A percentile compares a stretch with the other conserved stretches of the same genome.
Conservation (phyloP, 2,113 vertebrate species). For the Mus musculus region DNA sequence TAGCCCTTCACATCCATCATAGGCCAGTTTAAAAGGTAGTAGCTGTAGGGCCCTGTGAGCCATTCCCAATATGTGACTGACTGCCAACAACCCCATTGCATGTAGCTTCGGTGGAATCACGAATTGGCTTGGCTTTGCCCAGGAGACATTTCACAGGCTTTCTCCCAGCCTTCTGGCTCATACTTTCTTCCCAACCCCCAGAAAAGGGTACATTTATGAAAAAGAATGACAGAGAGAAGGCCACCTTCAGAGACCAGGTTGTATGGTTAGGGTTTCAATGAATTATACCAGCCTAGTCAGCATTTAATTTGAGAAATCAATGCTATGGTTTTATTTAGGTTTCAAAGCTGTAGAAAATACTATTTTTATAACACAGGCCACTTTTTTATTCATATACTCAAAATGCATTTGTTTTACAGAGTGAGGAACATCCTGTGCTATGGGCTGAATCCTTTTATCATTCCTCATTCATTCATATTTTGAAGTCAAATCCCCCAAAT, state of each 20-base stretch:
- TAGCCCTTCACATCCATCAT: background rate
- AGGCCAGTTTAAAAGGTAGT: background rate
- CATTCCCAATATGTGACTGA: background rate
- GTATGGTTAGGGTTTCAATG: background rate
- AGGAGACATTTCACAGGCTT: background rate
- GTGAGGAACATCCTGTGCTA: background rate
- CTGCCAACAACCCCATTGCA: too few relatives aligned
- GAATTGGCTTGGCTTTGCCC: too few relatives aligned
- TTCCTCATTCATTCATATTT: background rate
- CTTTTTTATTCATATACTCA: constrained; percentile 21
- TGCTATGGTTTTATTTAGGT: constrained; percentile 38
- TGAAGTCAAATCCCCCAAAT: background rate
- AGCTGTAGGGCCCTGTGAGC: background rate
- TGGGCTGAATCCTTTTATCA: background rate
- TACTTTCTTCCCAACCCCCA: background rate
- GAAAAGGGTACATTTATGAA: constrained; percentile 11
- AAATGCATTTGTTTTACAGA: constrained; percentile 49
- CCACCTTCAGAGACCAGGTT: background rate
- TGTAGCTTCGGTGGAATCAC: background rate
- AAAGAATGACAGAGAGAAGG: background rate
- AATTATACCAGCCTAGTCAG: background rate
- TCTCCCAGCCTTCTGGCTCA: background rate
- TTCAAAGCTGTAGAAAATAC: constrained; percentile 38
- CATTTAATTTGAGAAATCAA: constrained; percentile 42
- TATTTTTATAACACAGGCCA: background rate